Evolutionary conservation across 1,140 invertebrate species (phyloP), one percentile per base, ranked within the genome.

Genomic region (Pachypsylla venusta): DNA sequence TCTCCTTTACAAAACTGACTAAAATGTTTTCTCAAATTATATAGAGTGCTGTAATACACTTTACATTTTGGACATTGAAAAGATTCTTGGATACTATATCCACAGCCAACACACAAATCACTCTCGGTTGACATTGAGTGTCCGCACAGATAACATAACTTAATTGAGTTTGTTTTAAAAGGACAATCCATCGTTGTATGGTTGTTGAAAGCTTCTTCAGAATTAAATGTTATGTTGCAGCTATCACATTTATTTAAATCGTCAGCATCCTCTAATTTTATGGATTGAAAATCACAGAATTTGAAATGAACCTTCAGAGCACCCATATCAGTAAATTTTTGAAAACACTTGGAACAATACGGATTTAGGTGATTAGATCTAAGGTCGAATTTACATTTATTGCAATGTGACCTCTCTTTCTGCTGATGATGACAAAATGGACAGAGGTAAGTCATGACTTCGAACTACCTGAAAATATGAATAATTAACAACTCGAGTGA

Each of bases 341-440:
- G 7, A 19, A 19, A 19, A 48, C 42, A 48, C 22, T 48, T 48
- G 4, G 42, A 48, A 48, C 42, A 48, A 4, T 19, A 5, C 4
- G 42, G 7, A 48, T 48, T 48, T 7, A 10, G 22, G 22, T 4
- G 4, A 19, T 48, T 48, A 19, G 42, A 48, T 48, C n/a, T 19
- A n/a, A 48, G 22, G 16, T 48, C 42, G 22, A 48, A 48, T 19
- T 19, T 22, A 48, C 42, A 48, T 3, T 48, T 19, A 4, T 5
- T 5, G 16, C 42, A 48, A 48, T 19, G 42, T 4, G 42, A 48
- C 22, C 42, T 48, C 22, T 48, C 16, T 4, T 10, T 5, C 22
- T 48, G 42, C 42, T 48, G 42, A 48, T 48, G 42, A n/a, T 48
- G n/a, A 48, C 42, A 48, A 19, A 48, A 48, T 19, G 42, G 42